phyloP scores from a whole-genome alignment of 2,888 invertebrate species.

The Lasioglossum calceatum region DNA sequence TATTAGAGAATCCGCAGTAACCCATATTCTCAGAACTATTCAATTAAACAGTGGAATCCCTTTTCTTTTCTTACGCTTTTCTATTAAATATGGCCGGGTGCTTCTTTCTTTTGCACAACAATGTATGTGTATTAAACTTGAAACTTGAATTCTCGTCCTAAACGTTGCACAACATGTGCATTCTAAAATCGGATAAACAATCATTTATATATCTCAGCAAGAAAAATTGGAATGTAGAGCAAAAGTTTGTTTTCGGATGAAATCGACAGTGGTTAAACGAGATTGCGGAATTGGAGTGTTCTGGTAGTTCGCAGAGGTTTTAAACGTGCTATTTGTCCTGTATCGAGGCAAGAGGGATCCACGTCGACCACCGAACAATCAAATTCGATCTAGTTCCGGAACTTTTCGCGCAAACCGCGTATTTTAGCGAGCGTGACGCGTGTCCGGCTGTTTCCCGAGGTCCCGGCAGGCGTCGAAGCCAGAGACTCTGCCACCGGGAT shows the following conservation, averaged over 20 bases:
- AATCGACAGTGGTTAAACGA: not conserved
- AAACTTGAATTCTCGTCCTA: not conserved
- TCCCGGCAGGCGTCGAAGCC: conserved; percentile 33
- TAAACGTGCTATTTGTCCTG: not conserved
- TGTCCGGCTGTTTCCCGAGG: conserved; percentile 25
- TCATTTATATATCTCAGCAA: not conserved
- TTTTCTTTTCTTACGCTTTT: no score
- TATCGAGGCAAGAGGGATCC: not conserved
- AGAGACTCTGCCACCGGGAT: conserved; percentile 32
- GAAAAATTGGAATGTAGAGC: not conserved
- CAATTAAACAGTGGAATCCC: no score
- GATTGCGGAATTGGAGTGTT: not conserved
- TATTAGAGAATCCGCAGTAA: no score
- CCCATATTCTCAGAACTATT: no score
- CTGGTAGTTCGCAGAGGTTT: not conserved
- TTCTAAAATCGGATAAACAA: no score
- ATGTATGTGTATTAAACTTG: no score
- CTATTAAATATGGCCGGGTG: no score
- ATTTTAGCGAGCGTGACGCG: conserved; percentile 27
- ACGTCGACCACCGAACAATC: not conserved
- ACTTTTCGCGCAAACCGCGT: not conserved
- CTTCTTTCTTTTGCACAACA: no score
- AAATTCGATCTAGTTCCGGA: conserved; percentile 1
- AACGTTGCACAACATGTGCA: not conserved
- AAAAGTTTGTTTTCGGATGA: not conserved